Conservation (phyloP, 2,888 invertebrate species). For the Strigamia crassipes region DNA sequence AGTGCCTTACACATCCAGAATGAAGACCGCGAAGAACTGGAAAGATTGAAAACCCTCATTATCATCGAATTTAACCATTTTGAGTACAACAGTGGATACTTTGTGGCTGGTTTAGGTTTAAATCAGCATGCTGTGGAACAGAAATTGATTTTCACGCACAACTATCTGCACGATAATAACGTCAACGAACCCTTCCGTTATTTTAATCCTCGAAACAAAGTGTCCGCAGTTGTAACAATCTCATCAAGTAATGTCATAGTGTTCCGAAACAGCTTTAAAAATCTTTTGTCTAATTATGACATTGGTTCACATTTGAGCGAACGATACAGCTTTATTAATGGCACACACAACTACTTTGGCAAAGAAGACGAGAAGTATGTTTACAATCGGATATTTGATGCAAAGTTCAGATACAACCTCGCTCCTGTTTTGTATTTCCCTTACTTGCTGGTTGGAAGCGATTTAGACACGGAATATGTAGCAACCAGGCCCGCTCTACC, state of each 20-base stretch:
- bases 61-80: slow-evolving; percentile 86
- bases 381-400: slow-evolving; percentile 62
- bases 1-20: slow-evolving; percentile 86
- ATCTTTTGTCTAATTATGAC: slow-evolving; percentile 88
- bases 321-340: slow-evolving; percentile 91
- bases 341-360: slow-evolving; percentile 93
- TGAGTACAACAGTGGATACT: slow-evolving; percentile 82
- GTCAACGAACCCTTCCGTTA: slow-evolving; percentile 82
- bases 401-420: slow-evolving; percentile 91
- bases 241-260: slow-evolving; percentile 88
- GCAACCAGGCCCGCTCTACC: not conserved
- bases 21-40: slow-evolving; percentile 76
- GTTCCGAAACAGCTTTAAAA: slow-evolving; percentile 87
- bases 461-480: not conserved
- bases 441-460: slow-evolving; percentile 64
- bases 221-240: slow-evolving; percentile 89
- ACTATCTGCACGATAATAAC: slow-evolving; percentile 82
- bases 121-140: slow-evolving; percentile 82
- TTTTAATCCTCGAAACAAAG: slow-evolving; percentile 85
- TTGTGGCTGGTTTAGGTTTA: slow-evolving; percentile 83
- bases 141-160: slow-evolving; percentile 80
- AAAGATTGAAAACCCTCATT: slow-evolving; percentile 72
- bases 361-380: slow-evolving; percentile 54
- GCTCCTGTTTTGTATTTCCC: slow-evolving; percentile 91
- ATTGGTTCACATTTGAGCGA: slow-evolving; percentile 93